These are phyloP conservation scores for Lasiurus borealis DNA, from an alignment of 2,113 vertebrate genomes.

Conservation along the genomic window DNA sequence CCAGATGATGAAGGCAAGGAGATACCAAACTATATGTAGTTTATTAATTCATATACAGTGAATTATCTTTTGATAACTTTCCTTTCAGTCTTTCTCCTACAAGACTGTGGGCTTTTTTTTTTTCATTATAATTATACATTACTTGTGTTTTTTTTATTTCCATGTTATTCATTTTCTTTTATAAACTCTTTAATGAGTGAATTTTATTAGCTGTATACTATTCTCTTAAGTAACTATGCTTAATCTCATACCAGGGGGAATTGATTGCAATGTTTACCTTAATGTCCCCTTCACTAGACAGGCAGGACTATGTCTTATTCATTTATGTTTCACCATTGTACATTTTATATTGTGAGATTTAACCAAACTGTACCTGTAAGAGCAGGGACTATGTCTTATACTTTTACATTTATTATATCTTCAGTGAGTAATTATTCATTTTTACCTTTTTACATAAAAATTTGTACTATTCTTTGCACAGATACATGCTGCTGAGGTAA, in stretches of 20 bases:
- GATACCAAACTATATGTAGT: neutral
- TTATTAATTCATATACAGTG: neutral
- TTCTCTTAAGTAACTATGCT: neutral
- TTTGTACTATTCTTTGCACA: neutral
- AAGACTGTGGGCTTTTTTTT: neutral
- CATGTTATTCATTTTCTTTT: neutral
- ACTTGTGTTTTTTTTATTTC: neutral
- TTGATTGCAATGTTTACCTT: neutral
- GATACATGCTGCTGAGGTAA: neutral
- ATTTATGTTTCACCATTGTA: neutral
- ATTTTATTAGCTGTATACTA: neutral
- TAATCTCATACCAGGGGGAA: neutral
- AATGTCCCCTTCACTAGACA: neutral
- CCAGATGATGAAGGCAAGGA: neutral
- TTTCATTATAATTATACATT: neutral
- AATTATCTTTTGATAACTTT: slow-evolving; percentile 16
- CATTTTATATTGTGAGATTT: neutral
- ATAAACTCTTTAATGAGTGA: neutral
- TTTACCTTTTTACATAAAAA: neutral
- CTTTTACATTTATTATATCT: neutral
- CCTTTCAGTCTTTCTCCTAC: neutral
- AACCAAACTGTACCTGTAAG: neutral
- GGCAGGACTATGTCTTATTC: neutral
- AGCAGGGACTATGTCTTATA: neutral
- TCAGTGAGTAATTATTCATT: neutral